Percentiles rank a stretch among this genome's conserved stretches.
phyloP scores from a whole-genome alignment of 2,113 vertebrate genomes.

The Desmodus rotundus region DNA sequence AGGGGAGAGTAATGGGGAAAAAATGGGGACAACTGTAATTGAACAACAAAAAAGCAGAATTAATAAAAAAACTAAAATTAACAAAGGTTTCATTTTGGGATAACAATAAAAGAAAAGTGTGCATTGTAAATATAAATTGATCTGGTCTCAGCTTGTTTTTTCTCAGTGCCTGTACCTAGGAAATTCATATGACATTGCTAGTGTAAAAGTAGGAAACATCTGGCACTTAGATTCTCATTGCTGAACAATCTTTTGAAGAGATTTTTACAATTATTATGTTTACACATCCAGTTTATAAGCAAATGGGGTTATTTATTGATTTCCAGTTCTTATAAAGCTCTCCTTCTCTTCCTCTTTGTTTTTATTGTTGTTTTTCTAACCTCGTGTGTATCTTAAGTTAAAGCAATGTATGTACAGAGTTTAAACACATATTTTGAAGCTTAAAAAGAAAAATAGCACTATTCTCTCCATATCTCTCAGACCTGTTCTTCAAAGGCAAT shows the following conservation, averaged over 20 bases:
- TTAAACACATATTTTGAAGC: neutral
- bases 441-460: neutral
- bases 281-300: neutral
- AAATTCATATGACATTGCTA: neutral
- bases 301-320: neutral
- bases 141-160: neutral
- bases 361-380: slow-evolving; percentile 3
- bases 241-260: neutral
- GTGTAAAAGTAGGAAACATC: neutral
- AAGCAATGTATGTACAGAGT: neutral
- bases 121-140: neutral
- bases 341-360: neutral
- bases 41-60: too few relatives aligned
- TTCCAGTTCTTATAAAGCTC: neutral
- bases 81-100: neutral
- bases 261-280: neutral
- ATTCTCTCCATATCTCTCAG: neutral
- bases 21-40: too few relatives aligned
- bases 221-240: neutral
- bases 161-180: neutral
- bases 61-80: too few relatives aligned
- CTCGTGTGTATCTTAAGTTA: neutral
- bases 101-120: neutral
- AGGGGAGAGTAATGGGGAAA: too few relatives aligned
- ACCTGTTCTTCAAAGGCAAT: neutral